Evolutionary conservation across 2,113 vertebrate species (phyloP), one percentile per base, ranked within the genome.

Genomic region (Gobius niger): DNA sequence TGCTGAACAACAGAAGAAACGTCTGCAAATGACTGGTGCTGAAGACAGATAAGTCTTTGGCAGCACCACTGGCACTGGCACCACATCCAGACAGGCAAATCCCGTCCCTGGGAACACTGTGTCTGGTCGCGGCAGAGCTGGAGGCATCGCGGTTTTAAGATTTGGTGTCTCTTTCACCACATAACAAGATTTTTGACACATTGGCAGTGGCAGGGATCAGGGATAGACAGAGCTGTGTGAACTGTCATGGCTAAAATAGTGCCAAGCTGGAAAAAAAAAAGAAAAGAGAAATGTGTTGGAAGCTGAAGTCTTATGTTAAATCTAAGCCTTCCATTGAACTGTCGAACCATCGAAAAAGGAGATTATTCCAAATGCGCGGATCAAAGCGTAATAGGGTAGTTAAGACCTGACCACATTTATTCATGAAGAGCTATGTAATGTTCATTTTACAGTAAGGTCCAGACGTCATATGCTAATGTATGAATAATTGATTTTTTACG

Each of bases 1-100:
- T 81, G 81, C 79, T 82, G 88, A 82, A 84, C 80, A 81, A 85
- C 77, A 80, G 82, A 82, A 89, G 87, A 84, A 85, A 87, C 82
- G 83, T 82, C 81, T 89, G 83, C 77, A 89, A 89, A 89, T 86
- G 51, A 69, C n/a, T 82, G 76, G 75, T 51, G 74, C 82, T 57
- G 80, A 80, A 76, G 72, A 81, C 71, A 82, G 80, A 84, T 70
- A 82, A 77, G 77, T 83, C 74, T 83, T 75, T 86, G 86, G 85
- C 84, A 85, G 56, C 47, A 78, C 70, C 62, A 76, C 68, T 78
- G 78, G 72, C 70, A 67, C 73, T 74, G 76, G 83, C 85, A 89
- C 72, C 85, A 76, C 87, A 67, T 60, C 64, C 77, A 80, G 75
- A 83, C 68, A 85, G 76, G 83, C 79, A 83, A 74, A 71, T 59